Evolutionary conservation across 2,888 invertebrate species (phyloP).

Genomic region (Tuta absoluta): DNA sequence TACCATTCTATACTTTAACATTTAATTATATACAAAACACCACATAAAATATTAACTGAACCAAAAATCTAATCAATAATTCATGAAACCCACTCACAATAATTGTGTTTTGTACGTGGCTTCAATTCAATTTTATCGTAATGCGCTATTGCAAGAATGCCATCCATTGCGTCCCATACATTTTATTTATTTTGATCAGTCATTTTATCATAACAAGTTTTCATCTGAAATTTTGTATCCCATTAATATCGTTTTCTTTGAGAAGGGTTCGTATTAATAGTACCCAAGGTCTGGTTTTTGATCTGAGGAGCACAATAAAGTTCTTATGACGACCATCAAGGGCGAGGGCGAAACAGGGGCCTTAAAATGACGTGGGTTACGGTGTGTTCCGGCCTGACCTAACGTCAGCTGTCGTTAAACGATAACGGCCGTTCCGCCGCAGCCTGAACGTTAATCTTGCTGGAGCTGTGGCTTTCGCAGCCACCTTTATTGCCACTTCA

Average conservation of each 20-base stretch:
- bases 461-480: constrained; percentile 51
- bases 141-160: constrained; percentile 3
- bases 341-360: constrained; percentile 56
- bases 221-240: constrained; percentile 17
- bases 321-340: constrained; percentile 60
- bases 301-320: constrained; percentile 57
- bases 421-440: constrained; percentile 54
- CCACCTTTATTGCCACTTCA: constrained; percentile 53
- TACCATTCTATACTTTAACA: constrained; percentile 38
- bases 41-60: constrained; percentile 11
- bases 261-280: constrained; percentile 33
- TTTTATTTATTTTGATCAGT: not conserved
- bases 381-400: constrained; percentile 50
- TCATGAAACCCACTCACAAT: constrained; percentile 4
- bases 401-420: constrained; percentile 54
- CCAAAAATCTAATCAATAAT: not conserved
- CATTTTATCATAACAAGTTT: not conserved
- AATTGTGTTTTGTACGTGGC: constrained; percentile 16
- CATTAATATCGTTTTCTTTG: constrained; percentile 14
- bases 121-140: constrained; percentile 15
- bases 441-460: constrained; percentile 55
- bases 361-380: constrained; percentile 60
- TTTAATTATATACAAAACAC: constrained; percentile 31
- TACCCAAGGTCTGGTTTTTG: constrained; percentile 41
- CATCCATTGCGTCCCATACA: not conserved